Evolutionary conservation across 2,113 vertebrate species (phyloP).

Genomic region (Rhinopomastus cyanomelas): DNA sequence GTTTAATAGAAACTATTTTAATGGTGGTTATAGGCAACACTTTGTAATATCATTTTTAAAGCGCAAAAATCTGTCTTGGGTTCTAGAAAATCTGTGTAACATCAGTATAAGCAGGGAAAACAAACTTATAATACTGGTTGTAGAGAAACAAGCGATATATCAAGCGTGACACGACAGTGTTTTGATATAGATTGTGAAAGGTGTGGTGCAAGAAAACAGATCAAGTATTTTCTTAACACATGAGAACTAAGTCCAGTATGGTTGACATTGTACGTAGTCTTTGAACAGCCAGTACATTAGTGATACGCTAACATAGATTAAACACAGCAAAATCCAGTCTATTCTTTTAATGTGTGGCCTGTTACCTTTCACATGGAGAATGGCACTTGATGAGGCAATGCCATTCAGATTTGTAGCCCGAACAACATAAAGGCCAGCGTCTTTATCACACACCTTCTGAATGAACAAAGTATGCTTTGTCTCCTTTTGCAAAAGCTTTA

Average conservation of each 20-base stretch:
- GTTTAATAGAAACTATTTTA: no score
- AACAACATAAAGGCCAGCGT: slow-evolving; percentile 81
- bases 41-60: neutral
- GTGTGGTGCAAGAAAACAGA: neutral
- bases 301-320: slow-evolving; percentile 81
- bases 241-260: slow-evolving; percentile 1
- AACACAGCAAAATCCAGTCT: slow-evolving; percentile 84
- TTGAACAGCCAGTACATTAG: slow-evolving; percentile 80
- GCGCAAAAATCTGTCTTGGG: neutral
- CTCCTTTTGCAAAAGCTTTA: slow-evolving; percentile 83
- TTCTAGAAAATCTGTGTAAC: neutral
- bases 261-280: slow-evolving; percentile 21
- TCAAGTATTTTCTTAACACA: neutral
- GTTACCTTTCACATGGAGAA: slow-evolving; percentile 81
- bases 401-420: slow-evolving; percentile 73
- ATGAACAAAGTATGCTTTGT: slow-evolving; percentile 82
- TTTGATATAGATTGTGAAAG: neutral
- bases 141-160: slow-evolving; percentile 2
- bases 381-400: slow-evolving; percentile 76
- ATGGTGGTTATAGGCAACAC: neutral
- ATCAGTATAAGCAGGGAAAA: neutral
- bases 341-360: slow-evolving; percentile 72
- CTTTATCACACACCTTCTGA: slow-evolving; percentile 75
- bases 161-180: neutral
- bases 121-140: neutral